phyloP scores from a whole-genome alignment of 1,140 invertebrate genomes.

The Batillaria attramentaria region DNA sequence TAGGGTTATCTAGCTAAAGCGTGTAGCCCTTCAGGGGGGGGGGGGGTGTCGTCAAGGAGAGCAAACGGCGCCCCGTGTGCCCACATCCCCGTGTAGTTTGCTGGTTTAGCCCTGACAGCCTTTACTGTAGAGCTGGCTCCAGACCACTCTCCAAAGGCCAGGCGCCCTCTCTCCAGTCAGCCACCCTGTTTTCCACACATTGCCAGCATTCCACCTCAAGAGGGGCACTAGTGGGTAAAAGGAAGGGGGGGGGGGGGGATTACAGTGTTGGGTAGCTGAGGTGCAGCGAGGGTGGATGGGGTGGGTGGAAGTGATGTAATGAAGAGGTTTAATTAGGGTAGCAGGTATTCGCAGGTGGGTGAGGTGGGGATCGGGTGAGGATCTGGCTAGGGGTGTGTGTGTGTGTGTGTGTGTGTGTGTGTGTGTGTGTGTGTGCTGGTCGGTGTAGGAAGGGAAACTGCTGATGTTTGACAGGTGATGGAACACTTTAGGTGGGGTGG shows the following conservation, averaged over 20 bases:
- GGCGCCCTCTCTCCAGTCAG: background rate
- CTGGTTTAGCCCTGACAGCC: too few species aligned
- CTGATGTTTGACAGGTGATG: too few species aligned
- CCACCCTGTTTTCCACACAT: background rate
- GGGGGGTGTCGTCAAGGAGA: background rate
- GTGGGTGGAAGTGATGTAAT: background rate
- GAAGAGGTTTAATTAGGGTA: background rate
- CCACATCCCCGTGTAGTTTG: too few species aligned
- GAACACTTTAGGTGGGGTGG: too few species aligned
- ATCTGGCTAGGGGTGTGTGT: background rate
- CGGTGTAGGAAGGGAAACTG: too few species aligned
- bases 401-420: too few species aligned
- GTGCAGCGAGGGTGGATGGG: background rate
- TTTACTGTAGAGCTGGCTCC: too few species aligned
- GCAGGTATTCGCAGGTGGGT: background rate
- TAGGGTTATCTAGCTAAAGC: too few species aligned
- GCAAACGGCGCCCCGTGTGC: background rate
- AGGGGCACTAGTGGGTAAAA: background rate
- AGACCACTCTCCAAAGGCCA: background rate
- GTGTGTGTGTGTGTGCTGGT: too few species aligned
- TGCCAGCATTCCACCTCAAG: background rate
- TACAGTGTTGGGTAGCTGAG: background rate
- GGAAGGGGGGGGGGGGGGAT: background rate
- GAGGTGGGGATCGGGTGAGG: background rate
- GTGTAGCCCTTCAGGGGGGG: too few species aligned